Evolutionary conservation across 2,888 invertebrate genomes (phyloP).

Genomic region (Sinopyrophorus schimmeli): DNA sequence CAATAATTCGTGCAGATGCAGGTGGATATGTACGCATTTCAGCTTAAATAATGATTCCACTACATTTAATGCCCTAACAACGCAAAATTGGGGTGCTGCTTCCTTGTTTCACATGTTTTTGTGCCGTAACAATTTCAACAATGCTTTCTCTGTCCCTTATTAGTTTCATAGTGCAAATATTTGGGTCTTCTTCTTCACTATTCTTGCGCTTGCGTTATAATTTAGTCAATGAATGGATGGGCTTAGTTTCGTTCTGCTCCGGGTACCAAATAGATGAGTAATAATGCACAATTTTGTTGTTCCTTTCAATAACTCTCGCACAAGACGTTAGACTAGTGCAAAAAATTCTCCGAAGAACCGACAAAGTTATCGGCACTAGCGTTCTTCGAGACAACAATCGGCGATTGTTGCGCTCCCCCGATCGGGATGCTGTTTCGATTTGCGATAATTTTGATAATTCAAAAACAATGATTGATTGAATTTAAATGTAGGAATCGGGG

Average conservation of each 20-base stretch:
- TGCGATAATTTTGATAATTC: no score
- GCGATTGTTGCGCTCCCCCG: no score
- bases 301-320: no score
- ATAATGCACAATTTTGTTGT: constrained; percentile 26
- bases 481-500: no score
- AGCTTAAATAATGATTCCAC: no score
- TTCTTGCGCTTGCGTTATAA: constrained; percentile 31
- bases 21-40: constrained; percentile 16
- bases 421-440: no score
- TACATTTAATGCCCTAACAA: no score
- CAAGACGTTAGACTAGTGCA: no score
- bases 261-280: constrained; percentile 31
- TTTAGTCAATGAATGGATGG: constrained; percentile 36
- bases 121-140: constrained; percentile 11
- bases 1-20: constrained; percentile 8
- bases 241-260: constrained; percentile 33
- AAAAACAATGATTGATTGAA: no score
- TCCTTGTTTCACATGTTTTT: constrained; percentile 14
- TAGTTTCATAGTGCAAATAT: constrained; percentile 3
- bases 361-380: no score
- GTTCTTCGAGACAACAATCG: no score
- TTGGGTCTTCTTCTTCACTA: constrained; percentile 7
- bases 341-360: no score
- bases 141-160: constrained; percentile 8
- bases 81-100: constrained; percentile 18